Base-by-base conservation (phyloP, 2,113 vertebrate species). In the Microcebus griseorufus region DNA sequence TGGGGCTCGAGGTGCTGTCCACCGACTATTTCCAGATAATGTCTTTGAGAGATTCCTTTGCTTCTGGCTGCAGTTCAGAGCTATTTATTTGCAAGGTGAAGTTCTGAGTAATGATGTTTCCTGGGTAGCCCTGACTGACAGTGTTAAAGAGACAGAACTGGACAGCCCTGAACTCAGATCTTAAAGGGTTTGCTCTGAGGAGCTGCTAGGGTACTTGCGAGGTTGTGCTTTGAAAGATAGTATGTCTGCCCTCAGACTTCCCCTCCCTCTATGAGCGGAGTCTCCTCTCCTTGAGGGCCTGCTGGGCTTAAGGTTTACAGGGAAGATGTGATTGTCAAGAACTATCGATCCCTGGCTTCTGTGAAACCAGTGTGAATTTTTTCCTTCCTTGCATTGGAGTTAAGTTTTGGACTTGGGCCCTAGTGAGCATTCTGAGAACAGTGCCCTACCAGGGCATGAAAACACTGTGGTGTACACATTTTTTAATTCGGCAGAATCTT, bases 51-150 rank as follows among this genome's bases (percentile, higher is more conserved):
- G 98, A 98, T 98, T 98, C 98, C 96, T 48, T 97, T 97, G 98
- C 98, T 98, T 94, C 98, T 98, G 98, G 98, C 98, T 98, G 97
- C 98, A 45, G 94, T 98, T 98, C 97, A 98, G 97, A 98, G 95
- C 98, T 98, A 98, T 99, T 99, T 99, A 98, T 99, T 99, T 98
- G 98, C 98, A 97, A 99, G 98, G 98, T 98, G 98, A 98, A 98
- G 95, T 98, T 96, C 97, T 94, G 97, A 98, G 98, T 97, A 95
- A 94, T 94, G 6, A 81, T 0, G 60, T 94, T 98, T 95, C 96
- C 96, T 27, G 12, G 3, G 0, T 42, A 97, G 84, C 89, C 34
- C 90, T 98, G 97, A 97, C 96, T 37, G 95, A 94, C 92, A 85
- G 92, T 37, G 93, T 98, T 98, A 95, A 48, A 62, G 97, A 98